Percentiles rank a stretch among this genome's conserved stretches.
Conservation (phyloP, 1,140 invertebrate genomes). For the Sycophila sp. region DNA sequence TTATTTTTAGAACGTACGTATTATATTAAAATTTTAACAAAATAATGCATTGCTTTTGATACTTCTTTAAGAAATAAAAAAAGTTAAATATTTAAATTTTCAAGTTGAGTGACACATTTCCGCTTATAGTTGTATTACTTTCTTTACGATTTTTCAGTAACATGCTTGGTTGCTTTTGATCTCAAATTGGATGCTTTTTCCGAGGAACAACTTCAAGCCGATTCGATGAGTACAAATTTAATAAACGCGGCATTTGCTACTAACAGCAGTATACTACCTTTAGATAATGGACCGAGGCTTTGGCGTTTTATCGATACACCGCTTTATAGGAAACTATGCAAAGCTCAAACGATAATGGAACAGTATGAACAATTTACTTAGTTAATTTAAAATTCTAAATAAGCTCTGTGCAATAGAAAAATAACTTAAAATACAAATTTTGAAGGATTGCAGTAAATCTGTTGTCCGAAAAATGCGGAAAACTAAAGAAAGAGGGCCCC, state of each 20-base stretch:
- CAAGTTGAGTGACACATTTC: background rate
- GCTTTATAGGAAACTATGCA: conserved; percentile 75
- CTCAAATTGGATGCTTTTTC: conserved; percentile 74
- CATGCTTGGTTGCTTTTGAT: conserved; percentile 76
- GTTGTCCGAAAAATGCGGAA: conserved; percentile 69
- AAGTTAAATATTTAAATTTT: too few species aligned
- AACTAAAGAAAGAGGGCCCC: conserved; percentile 58
- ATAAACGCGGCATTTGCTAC: conserved; percentile 78
- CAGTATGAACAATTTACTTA: conserved; percentile 64
- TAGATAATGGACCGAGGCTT: conserved; percentile 80
- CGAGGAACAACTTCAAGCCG: conserved; percentile 64
- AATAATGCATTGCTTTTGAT: too few species aligned
- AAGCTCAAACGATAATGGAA: conserved; percentile 80
- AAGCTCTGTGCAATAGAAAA: background rate
- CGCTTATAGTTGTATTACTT: background rate
- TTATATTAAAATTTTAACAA: too few species aligned
- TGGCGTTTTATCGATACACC: conserved; percentile 81
- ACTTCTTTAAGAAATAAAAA: too few species aligned
- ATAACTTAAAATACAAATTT: too few species aligned
- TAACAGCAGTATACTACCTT: conserved; percentile 76
- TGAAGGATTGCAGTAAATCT: conserved; percentile 76
- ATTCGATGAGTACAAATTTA: conserved; percentile 74
- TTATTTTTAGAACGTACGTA: conserved; percentile 82
- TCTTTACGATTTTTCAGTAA: conserved; percentile 67
- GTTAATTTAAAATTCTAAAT: background rate